A percentile compares a stretch with the other conserved stretches of the same genome.
Evolutionary conservation across 2,888 invertebrate genomes (phyloP).

Genomic region (Leptinotarsa haldemani): DNA sequence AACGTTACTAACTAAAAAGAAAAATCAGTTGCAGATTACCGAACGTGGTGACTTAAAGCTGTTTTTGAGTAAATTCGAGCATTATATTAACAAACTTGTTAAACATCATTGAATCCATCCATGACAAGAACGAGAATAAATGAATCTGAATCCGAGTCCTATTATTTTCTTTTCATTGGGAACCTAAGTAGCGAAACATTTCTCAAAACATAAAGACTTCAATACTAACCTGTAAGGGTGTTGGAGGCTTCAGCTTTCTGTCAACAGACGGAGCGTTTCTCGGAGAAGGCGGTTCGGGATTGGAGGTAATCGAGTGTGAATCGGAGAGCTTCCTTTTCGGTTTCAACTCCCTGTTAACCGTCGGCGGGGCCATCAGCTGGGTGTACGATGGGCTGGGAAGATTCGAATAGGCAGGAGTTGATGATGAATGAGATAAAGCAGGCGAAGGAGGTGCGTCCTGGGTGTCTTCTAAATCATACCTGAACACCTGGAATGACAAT

Average conservation of each 20-base stretch:
- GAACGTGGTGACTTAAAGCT: no score
- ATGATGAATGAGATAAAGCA: constrained; percentile 66
- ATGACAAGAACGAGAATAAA: no score
- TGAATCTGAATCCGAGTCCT: no score
- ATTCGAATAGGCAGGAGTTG: constrained; percentile 71
- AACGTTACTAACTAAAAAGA: no score
- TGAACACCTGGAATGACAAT: constrained; percentile 56
- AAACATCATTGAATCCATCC: no score
- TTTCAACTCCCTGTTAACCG: constrained; percentile 84
- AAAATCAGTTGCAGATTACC: no score
- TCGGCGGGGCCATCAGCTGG: constrained; percentile 68
- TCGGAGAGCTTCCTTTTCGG: constrained; percentile 73
- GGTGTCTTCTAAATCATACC: constrained; percentile 58
- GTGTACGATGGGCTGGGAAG: constrained; percentile 68
- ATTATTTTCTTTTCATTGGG: not conserved
- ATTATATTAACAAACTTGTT: no score
- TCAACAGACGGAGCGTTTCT: constrained; percentile 71
- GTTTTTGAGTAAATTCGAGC: no score
- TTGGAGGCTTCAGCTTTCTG: constrained; percentile 73
- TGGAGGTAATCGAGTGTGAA: constrained; percentile 63
- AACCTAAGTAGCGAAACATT: not conserved
- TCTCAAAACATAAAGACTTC: not conserved
- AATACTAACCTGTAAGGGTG: constrained; percentile 63
- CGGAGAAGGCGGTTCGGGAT: constrained; percentile 63
- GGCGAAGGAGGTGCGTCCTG: constrained; percentile 67